Conservation (phyloP, 2,113 vertebrate species). For the Tamias sibiricus region DNA sequence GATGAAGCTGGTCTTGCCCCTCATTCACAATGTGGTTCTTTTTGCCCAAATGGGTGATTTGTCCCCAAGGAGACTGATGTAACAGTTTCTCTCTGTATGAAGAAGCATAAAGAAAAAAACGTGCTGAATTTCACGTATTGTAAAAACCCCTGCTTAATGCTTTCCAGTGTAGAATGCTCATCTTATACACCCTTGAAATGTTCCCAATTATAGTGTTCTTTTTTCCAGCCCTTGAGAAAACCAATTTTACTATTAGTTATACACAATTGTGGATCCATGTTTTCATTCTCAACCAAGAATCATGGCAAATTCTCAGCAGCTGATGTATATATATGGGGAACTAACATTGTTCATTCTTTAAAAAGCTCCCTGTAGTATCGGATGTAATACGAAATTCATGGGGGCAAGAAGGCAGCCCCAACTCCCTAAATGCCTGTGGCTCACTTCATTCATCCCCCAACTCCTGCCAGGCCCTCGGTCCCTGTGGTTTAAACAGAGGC, state of each 20-base stretch:
- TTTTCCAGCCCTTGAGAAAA: constrained; percentile 69
- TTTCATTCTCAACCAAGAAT: constrained; percentile 69
- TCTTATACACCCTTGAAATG: constrained; percentile 58
- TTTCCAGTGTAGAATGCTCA: constrained; percentile 70
- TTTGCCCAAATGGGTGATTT: constrained; percentile 77
- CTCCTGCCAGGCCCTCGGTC: constrained; percentile 53
- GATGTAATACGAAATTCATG: constrained; percentile 29
- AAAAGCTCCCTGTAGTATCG: constrained; percentile 57
- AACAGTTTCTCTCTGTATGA: constrained; percentile 71
- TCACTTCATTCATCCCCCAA: constrained; percentile 29
- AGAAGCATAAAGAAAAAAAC: constrained; percentile 68
- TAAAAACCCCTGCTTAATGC: constrained; percentile 68
- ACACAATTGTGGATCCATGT: constrained; percentile 47
- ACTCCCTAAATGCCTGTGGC: constrained; percentile 49
- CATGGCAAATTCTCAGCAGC: constrained; percentile 64
- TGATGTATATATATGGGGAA: constrained; percentile 19
- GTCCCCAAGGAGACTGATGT: constrained; percentile 71
- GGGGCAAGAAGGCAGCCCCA: constrained; percentile 52
- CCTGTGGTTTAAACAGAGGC: constrained; percentile 69
- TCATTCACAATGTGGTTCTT: constrained; percentile 52
- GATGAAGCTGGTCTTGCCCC: constrained; percentile 50
- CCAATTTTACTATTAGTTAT: constrained; percentile 72
- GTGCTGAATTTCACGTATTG: constrained; percentile 56
- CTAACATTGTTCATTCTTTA: constrained; percentile 50
- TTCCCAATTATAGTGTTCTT: constrained; percentile 70